These are phyloP conservation scores for Lycocerus yunnanus DNA, from an alignment of 2,888 invertebrate species.

Conservation along the genomic window DNA sequence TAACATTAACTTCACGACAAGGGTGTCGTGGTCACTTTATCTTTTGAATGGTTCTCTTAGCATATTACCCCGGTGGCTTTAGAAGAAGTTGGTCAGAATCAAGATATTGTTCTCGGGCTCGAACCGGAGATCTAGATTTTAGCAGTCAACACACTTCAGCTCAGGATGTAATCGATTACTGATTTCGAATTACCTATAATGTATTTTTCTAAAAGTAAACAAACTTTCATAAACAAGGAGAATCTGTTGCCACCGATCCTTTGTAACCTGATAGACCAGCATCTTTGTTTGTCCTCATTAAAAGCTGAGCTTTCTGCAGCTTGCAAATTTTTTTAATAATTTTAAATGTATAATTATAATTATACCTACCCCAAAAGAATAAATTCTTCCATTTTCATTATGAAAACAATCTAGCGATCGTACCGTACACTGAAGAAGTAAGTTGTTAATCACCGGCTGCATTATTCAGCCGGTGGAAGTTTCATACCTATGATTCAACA, in stretches of 20 bases:
- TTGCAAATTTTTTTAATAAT: not conserved
- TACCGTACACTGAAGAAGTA: not conserved
- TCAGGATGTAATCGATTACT: too few species aligned
- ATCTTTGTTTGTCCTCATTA: not conserved
- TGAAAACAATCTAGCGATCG: not conserved
- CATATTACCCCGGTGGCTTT: too few species aligned
- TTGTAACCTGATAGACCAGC: not conserved
- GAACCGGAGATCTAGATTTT: too few species aligned
- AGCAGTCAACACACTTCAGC: too few species aligned
- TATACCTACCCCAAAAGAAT: too few species aligned
- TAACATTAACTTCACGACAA: too few species aligned
- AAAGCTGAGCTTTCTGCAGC: not conserved
- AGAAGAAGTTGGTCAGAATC: too few species aligned
- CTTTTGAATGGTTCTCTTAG: too few species aligned
- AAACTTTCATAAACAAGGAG: not conserved
- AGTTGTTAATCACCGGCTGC: not conserved
- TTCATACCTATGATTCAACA: not conserved
- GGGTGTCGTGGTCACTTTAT: too few species aligned
- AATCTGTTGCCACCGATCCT: not conserved
- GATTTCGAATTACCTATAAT: too few species aligned
- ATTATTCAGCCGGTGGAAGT: not conserved
- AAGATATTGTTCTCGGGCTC: too few species aligned
- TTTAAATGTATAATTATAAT: too few species aligned
- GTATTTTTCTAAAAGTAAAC: not conserved
- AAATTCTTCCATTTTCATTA: not conserved